A percentile compares a stretch with the other conserved stretches of the same genome.
Evolutionary conservation across 2,888 invertebrate species (phyloP).

Genomic region (Cheilosia pagana): DNA sequence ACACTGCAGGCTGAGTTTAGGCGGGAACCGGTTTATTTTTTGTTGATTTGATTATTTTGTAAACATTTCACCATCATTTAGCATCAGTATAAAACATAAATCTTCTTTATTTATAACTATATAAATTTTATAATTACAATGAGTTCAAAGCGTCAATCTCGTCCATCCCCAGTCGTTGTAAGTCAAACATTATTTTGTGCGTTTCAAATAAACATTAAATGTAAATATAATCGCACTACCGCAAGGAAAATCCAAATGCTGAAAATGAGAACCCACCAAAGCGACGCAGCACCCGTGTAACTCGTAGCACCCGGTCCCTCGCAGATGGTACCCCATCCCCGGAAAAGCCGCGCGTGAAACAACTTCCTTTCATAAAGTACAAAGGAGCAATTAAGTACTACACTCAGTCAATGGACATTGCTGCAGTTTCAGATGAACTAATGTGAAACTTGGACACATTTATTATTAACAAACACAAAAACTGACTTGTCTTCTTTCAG

Average conservation of each 20-base stretch:
- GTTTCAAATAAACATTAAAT: background rate
- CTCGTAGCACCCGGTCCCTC: conserved; percentile 79
- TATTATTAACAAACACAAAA: too few species aligned
- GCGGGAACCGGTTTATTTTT: too few species aligned
- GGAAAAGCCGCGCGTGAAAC: conserved; percentile 76
- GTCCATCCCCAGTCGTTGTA: too few species aligned
- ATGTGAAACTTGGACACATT: too few species aligned
- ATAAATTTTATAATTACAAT: too few species aligned
- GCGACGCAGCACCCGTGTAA: conserved; percentile 79
- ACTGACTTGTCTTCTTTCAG: conserved; percentile 71
- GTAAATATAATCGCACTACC: background rate
- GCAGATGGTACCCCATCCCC: conserved; percentile 76
- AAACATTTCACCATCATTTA: too few species aligned
- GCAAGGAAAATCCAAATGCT: conserved; percentile 25
- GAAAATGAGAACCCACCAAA: conserved; percentile 80
- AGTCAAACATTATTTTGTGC: background rate
- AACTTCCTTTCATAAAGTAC: conserved; percentile 80
- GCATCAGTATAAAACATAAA: too few species aligned
- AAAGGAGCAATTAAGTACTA: conserved; percentile 80
- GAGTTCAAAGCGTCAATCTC: too few species aligned
- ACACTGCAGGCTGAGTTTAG: too few species aligned
- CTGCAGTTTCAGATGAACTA: conserved; percentile 83
- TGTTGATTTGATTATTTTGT: too few species aligned
- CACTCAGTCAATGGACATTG: conserved; percentile 83
- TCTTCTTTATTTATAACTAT: too few species aligned